Evolutionary conservation across 2,888 invertebrate genomes (phyloP).

Genomic region (Meteorus colon): DNA sequence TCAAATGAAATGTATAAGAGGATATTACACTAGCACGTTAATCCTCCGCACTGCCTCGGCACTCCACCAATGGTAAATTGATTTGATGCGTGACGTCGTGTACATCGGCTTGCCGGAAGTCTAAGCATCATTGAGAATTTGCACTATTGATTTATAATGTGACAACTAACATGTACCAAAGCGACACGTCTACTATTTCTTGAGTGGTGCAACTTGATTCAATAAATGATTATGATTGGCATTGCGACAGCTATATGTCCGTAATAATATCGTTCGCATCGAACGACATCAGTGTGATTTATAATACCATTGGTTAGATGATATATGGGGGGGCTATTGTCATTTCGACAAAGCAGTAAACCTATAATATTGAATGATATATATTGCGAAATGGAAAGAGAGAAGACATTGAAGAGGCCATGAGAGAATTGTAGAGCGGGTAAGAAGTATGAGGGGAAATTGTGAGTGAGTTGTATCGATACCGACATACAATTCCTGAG

Average conservation of each 20-base stretch:
- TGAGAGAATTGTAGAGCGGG: too few relatives aligned
- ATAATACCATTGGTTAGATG: not conserved
- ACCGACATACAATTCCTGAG: too few relatives aligned
- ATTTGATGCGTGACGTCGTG: not conserved
- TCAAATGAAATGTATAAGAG: not conserved
- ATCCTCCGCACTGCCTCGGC: not conserved
- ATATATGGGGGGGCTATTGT: too few relatives aligned
- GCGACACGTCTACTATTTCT: conserved; percentile 19
- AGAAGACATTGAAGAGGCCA: too few relatives aligned
- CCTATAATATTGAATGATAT: too few relatives aligned
- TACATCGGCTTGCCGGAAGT: not conserved
- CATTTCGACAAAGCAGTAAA: too few relatives aligned
- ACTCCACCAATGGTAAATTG: not conserved
- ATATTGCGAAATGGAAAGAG: too few relatives aligned
- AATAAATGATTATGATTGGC: conserved; percentile 35
- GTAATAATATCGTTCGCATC: conserved; percentile 35
- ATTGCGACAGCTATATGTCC: conserved; percentile 18
- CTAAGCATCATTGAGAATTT: conserved; percentile 4
- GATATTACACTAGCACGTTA: not conserved
- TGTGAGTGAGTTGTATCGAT: too few relatives aligned
- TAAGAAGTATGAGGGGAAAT: too few relatives aligned
- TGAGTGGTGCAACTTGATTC: conserved; percentile 28
- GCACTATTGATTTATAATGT: conserved; percentile 41
- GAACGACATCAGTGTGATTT: conserved; percentile 21
- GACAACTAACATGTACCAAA: conserved; percentile 37